These are phyloP conservation scores for Pelmatolapia mariae DNA, from an alignment of 2,113 vertebrate genomes.

Conservation along the genomic window DNA sequence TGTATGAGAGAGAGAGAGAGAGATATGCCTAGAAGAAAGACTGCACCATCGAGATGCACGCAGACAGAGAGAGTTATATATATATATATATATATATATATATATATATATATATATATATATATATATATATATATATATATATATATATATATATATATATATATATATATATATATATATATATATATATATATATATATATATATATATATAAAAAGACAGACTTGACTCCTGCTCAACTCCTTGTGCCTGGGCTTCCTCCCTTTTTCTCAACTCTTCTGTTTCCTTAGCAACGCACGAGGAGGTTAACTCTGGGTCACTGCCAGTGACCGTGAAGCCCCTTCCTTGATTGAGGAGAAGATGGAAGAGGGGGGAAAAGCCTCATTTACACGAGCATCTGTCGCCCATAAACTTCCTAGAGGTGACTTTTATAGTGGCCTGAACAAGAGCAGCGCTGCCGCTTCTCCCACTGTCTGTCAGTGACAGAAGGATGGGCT, in stretches of 20 bases:
- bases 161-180: too few species aligned
- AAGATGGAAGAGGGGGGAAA: not conserved
- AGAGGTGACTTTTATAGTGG: conserved; percentile 66
- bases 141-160: too few species aligned
- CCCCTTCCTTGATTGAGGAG: conserved; percentile 35
- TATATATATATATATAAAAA: not conserved
- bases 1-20: not conserved
- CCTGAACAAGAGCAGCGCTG: conserved; percentile 57
- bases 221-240: conserved; percentile 15
- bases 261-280: conserved; percentile 60
- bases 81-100: not conserved
- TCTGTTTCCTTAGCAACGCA: conserved; percentile 61
- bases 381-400: conserved; percentile 63
- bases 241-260: conserved; percentile 58
- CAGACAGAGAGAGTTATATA: not conserved
- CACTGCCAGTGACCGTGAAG: conserved; percentile 40
- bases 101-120: too few species aligned
- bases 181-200: too few species aligned
- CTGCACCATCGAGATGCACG: not conserved
- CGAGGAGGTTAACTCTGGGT: conserved; percentile 67
- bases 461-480: conserved; percentile 21
- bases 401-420: conserved; percentile 72
- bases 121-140: too few species aligned
- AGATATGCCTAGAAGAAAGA: not conserved
- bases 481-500: conserved; percentile 41